Evolutionary conservation across 2,797 vertebrate species (phyloP), one percentile per base, ranked within the genome.

Genomic region (Ataeniobius toweri): DNA sequence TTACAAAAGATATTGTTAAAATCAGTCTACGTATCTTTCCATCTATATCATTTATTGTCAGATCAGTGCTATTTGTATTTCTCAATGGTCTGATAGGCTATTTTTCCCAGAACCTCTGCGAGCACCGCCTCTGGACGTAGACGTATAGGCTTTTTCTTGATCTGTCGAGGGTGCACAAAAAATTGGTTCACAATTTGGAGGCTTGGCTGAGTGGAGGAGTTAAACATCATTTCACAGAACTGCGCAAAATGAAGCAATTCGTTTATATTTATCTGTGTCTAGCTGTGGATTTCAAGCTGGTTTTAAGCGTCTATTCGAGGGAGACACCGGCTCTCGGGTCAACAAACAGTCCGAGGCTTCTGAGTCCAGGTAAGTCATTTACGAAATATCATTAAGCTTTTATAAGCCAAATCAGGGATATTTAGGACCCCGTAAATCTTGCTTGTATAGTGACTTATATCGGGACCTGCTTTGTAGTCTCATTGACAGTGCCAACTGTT

Each of bases 291-390:
- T 76, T 90, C 44, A 61, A 53, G 0, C 24, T 65, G 0, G 61
- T 73, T 18, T 12, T 80, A 0, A 6, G 46, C 24, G 28, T 16
- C 2, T 26, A 1, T 39, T 36, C 58, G 28, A 65, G 76, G 22
- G 78, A 91, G 4, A 28, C 78, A 0, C 91, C 90, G 44, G 84
- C 41, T 20, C 83, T 92, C 2, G 93, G 93, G 31, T 78, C 51
- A 0, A 69, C 16, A 74, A 73, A 84, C 0, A 81, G 16, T 1
- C 91, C 94, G 0, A 89, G 94, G 70, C 68, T 93, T 28, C 36
- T 93, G 0, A 77, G 0, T 7, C 77, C 75, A 85, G 90, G 93
- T 94, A 88, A 18, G 14, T 22, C 22, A 28, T 44, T 36, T 18
- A 2, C 16, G 10, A 53, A 28, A 3, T 68, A 12, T 31, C 13